phyloP scores from a whole-genome alignment of 1,140 invertebrate species.

The Drosophila lowei region DNA sequence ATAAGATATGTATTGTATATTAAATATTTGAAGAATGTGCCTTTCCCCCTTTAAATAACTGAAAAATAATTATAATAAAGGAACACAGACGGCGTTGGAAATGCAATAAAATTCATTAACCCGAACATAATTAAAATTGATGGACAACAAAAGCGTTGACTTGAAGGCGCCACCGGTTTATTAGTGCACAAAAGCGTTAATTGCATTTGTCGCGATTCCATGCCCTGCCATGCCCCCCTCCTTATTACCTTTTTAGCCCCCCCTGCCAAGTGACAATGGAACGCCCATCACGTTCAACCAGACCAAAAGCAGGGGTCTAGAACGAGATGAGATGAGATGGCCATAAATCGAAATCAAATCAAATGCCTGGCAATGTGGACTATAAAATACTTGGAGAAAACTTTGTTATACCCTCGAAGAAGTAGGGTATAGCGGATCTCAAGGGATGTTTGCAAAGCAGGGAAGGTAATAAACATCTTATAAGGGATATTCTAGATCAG shows the following conservation, averaged over 20 bases:
- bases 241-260: background rate
- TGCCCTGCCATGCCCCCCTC: background rate
- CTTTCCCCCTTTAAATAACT: constrained; percentile 1
- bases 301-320: constrained; percentile 6
- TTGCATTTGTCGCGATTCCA: constrained; percentile 35
- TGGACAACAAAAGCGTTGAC: constrained; percentile 27
- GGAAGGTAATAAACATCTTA: no score
- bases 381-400: constrained; percentile 61
- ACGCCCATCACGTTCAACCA: constrained; percentile 31
- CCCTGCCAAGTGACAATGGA: constrained; percentile 1
- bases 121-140: constrained; percentile 63
- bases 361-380: constrained; percentile 64
- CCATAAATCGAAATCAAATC: constrained; percentile 76
- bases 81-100: background rate
- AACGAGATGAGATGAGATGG: constrained; percentile 33
- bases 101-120: constrained; percentile 59
- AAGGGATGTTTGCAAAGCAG: no score
- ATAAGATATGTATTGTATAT: no score
- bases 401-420: constrained; percentile 5
- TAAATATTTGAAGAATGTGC: no score
- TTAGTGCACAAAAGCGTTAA: constrained; percentile 52
- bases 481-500: background rate
- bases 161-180: constrained; percentile 33
- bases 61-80: constrained; percentile 29
- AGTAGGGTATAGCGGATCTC: no score